Percentiles rank a stretch among this genome's conserved stretches.
phyloP scores from a whole-genome alignment of 2,888 invertebrate species.

The Ennomos erosarius region DNA sequence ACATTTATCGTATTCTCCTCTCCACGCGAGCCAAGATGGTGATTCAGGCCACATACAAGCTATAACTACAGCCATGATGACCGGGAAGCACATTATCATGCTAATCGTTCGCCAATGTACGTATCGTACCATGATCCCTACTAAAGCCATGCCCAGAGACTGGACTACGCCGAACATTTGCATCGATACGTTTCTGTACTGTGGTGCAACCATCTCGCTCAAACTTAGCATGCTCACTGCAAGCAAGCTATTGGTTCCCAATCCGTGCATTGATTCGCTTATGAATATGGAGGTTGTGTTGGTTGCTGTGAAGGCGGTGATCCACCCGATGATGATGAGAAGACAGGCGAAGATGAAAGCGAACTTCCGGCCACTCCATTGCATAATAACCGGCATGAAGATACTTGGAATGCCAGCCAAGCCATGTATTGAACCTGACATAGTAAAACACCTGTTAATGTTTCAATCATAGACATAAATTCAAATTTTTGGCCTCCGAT shows the following conservation, averaged over 20 bases:
- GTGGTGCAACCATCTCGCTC: slow-evolving; percentile 34
- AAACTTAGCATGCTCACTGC: slow-evolving; percentile 23
- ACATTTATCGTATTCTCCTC: slow-evolving; percentile 33
- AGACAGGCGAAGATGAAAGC: slow-evolving; percentile 21
- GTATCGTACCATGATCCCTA: slow-evolving; percentile 19
- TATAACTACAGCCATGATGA: slow-evolving; percentile 22
- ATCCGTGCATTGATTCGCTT: slow-evolving; percentile 25
- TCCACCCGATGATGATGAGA: slow-evolving; percentile 17
- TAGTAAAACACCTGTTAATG: no score
- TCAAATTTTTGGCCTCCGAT: no score
- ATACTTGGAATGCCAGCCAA: slow-evolving; percentile 20
- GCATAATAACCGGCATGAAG: slow-evolving; percentile 20
- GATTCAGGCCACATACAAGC: slow-evolving; percentile 38
- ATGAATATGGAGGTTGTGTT: slow-evolving; percentile 3
- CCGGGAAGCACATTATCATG: slow-evolving; percentile 25
- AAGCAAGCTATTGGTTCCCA: slow-evolving; percentile 26
- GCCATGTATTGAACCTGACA: slow-evolving; percentile 20
- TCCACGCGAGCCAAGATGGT: slow-evolving; percentile 39
- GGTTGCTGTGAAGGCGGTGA: slow-evolving; percentile 1
- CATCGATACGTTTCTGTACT: slow-evolving; percentile 22
- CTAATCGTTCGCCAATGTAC: slow-evolving; percentile 32
- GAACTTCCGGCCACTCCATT: slow-evolving; percentile 22
- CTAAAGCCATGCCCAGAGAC: slow-evolving; percentile 19
- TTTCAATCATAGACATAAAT: no score
- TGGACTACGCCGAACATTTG: slow-evolving; percentile 12